Evolutionary conservation across 2,888 invertebrate species (phyloP).

Genomic region (Erebia palarica): DNA sequence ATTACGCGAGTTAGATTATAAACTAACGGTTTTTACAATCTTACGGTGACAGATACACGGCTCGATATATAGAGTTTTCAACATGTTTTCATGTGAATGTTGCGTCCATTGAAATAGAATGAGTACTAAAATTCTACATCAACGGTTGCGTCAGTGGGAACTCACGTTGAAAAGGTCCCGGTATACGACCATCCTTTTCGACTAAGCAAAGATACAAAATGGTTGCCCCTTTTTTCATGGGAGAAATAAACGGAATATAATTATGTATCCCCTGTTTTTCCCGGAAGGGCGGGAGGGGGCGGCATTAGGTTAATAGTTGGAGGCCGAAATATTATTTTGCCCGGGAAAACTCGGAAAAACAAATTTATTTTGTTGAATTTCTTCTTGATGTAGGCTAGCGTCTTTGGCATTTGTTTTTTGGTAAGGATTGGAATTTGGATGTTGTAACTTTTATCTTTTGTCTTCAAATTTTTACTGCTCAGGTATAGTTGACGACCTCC

Average conservation of each 20-base stretch:
- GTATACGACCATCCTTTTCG: slow-evolving; percentile 25
- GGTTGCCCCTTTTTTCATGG: slow-evolving; percentile 43
- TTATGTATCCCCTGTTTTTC: slow-evolving; percentile 38
- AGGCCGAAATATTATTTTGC: slow-evolving; percentile 27
- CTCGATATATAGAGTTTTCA: no score
- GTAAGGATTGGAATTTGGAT: not conserved
- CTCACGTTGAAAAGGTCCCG: no score
- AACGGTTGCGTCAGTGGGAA: no score
- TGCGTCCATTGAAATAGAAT: no score
- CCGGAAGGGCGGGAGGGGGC: slow-evolving; percentile 22
- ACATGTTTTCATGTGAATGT: no score
- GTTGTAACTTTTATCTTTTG: no score
- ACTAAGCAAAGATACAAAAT: slow-evolving; percentile 32
- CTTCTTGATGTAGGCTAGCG: not conserved
- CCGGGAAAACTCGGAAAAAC: slow-evolving; percentile 20
- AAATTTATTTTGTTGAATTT: slow-evolving; percentile 16
- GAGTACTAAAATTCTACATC: no score
- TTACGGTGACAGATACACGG: no score
- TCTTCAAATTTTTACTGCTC: no score
- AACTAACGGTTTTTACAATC: no score
- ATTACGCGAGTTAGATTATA: no score
- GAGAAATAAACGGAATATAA: slow-evolving; percentile 44
- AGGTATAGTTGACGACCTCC: no score
- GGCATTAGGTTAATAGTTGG: slow-evolving; percentile 27
- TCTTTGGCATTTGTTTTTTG: slow-evolving; percentile 5